These are phyloP conservation scores for Acrocyrtus sp. DNA, from an alignment of 2,888 invertebrate genomes.

Conservation along the genomic window DNA sequence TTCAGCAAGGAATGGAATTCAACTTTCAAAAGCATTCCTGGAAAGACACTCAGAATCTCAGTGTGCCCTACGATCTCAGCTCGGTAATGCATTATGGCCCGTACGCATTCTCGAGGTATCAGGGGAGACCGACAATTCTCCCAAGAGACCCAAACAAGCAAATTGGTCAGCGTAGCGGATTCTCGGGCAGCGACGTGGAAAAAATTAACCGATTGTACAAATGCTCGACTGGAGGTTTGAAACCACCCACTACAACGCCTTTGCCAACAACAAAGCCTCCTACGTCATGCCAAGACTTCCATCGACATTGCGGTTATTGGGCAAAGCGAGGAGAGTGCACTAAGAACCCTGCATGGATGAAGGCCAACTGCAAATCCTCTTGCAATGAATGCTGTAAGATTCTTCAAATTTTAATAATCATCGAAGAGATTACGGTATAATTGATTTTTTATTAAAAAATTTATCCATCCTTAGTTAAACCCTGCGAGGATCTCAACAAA, in stretches of 20 bases:
- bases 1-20: constrained; percentile 64
- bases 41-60: constrained; percentile 64
- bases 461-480: constrained; percentile 41
- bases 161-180: constrained; percentile 66
- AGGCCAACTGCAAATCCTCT: constrained; percentile 64
- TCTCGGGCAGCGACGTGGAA: constrained; percentile 65
- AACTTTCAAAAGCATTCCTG: constrained; percentile 65
- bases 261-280: constrained; percentile 6
- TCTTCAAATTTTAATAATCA: not conserved
- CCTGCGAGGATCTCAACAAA: constrained; percentile 61
- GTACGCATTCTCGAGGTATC: constrained; percentile 65
- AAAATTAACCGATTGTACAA: constrained; percentile 65
- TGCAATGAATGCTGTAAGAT: constrained; percentile 64
- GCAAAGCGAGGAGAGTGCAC: constrained; percentile 64
- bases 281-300: constrained; percentile 60
- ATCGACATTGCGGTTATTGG: constrained; percentile 64
- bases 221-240: constrained; percentile 54
- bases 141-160: constrained; percentile 63
- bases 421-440: too few relatives aligned
- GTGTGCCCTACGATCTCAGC: constrained; percentile 64
- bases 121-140: constrained; percentile 65
- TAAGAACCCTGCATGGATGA: constrained; percentile 65
- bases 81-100: constrained; percentile 67
- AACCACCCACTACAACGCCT: constrained; percentile 17
- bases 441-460: not conserved